Evolutionary conservation across 2,888 invertebrate species (phyloP), one percentile per base, ranked within the genome.

Genomic region (Electrophaes corylata): DNA sequence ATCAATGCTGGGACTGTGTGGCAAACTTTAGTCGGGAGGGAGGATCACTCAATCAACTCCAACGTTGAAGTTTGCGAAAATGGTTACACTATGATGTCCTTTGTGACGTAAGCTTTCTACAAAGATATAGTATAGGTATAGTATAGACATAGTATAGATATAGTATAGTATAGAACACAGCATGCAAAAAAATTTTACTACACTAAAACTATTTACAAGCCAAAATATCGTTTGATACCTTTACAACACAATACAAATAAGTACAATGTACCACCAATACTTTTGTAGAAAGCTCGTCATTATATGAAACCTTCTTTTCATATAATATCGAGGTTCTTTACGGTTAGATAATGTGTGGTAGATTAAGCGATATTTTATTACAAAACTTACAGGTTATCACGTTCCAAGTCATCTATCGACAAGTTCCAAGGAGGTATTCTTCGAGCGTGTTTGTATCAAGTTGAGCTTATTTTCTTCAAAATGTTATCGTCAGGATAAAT

Each of bases 391-490:
- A 39, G 20, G 31, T 37, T 31, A 49, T 39, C 49, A 43, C 41
- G 41, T 48, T 44, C 39, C 35, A 26, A 52, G 37, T 39, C 58
- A 40, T 50, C 39, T 44, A 43, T 40, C 31, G 44, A 45, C 33
- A 58, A 29, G 40, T 33, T 37, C 18, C 43, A 23, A 23, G 29
- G 46, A 50, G 54, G 54, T 43, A 51, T 39, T 20, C 23, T 19
- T 20, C 48, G 69, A 50, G 57, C 79, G 80, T 80, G 80, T 71
- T 71, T 62, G 56, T 58, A 62, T 64, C 75, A 75, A 79, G 75
- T 80, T 79, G 67, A 66, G 78, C 78, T 80, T 75, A 78, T 80
- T 78, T 67, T 47, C 45, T 57, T 50, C 57, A 53, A 61, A 62
- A 62, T 69, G 62, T 66, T 54, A 57, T 41, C 12, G 39, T 33